Base-by-base conservation (phyloP, 1,140 invertebrate genomes). In the Teleopsis dalmanni region DNA sequence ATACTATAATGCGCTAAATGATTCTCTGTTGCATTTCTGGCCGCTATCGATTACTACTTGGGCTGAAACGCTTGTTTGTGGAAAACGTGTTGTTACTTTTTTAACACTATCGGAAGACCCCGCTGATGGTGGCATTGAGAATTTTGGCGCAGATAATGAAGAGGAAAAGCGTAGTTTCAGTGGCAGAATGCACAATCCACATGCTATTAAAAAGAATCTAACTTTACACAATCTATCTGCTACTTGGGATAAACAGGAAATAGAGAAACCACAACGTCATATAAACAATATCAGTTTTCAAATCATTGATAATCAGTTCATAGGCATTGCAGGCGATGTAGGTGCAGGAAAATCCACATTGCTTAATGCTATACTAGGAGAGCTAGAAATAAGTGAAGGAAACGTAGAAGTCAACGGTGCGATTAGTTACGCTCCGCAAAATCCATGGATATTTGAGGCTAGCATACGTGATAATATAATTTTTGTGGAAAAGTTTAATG, bases 301-400 rank as follows among this genome's bases (percentile, higher is more conserved):
- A 31, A 72, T 80, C 0, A 65, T 62, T 50, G 65, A 76, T 6
- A 76, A 77, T 8, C 73, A 80, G 52, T 70, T 87, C 3, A 58
- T 83, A 4, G 81, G 81, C 2, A 73, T 89, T 1, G 76, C 88
- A 35, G 91, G 90, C 21, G 77, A 82, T 40, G 84, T 93, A 14
- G 89, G 89, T n/a, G 76, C 83, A 6, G 88, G 90, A 11, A 94
- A 93, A 76, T 83, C 80, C 14, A 86, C 71, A 0, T 56, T 89
- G 1, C 64, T 89, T 0, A 76, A 89, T 57, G 73, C 78, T 0
- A 75, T 92, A 45, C 69, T 92, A 2, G 73, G 79, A 16, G 90
- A 93, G 62, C 65, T 91, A 33, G 79, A 82, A n/a, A 56, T 82
- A 2, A 63, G 57, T 0, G 57, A 66, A 3, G 90, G 90, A 2